Evolutionary conservation across 2,888 invertebrate species (phyloP), one percentile per base, ranked within the genome.

Genomic region (Cheilosia soror): DNA sequence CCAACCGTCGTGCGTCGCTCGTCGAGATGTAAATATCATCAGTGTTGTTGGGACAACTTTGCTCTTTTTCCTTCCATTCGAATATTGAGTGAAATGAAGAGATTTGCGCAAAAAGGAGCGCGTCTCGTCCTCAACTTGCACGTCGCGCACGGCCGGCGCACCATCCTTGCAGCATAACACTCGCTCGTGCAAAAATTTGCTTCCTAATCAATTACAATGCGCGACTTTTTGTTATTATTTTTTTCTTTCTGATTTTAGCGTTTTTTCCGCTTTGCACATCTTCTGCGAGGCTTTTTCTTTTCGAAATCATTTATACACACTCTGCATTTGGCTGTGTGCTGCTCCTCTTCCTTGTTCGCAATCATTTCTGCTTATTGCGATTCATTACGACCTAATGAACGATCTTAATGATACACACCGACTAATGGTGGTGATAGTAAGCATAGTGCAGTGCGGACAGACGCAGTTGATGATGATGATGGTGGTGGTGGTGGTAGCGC

Each of bases 341-440:
- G 51, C 65, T 82, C 44, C 57, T 81, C 62, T 81, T 85, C 62
- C 71, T 76, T 81, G 25, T 76, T 66, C 44, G 66, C 76, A 81
- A 76, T 68, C 76, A 76, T 85, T 68, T 85, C 51, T 68, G 71
- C 80, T 81, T 85, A 85, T 76, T 85, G 81, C 85, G 66, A 66
- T 76, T 80, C 85, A 85, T 85, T 85, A 85, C 57, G 66, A 72
- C 66, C 76, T 81, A 80, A 80, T 81, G 81, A 81, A 85, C 55
- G 81, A 85, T 85, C 85, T 81, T 85, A 85, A 85, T 80, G 85
- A 81, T 81, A 81, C 71, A 79, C 79, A 65, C 72, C 72, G 65
- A 80, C 65, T 55, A 71, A 58, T 75, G 53, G 65, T 65, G 66
- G 72, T 20, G 72, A 71, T 76, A 58, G 78, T 40, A 37, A 15